Evolutionary conservation across 2,113 vertebrate genomes (phyloP), one percentile per base, ranked within the genome.

Genomic region (Globicephala melas): DNA sequence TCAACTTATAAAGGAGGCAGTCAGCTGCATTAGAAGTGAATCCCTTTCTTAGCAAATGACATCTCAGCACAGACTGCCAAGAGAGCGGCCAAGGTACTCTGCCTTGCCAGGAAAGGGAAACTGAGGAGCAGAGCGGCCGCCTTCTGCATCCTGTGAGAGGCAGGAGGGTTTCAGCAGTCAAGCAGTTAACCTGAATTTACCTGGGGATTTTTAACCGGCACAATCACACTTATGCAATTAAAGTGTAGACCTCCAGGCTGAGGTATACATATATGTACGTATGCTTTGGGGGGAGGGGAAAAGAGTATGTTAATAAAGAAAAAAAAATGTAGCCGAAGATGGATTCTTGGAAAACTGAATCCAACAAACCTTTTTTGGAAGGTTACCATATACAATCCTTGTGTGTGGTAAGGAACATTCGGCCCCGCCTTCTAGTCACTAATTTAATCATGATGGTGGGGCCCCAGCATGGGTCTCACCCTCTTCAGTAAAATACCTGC

Each of bases 1-100:
- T 79, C 91, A 81, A 68, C 88, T n/a, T 73, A 8, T 65, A 71
- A 95, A 94, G 60, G 94, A 96, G 92, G n/a, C 80, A 95, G 95
- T 18, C 55, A 50, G 53, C 28, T 65, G 86, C 94, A 93, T 96
- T 94, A 68, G 50, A 93, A 76, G 33, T 74, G 83, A 20, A 55
- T 94, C 80, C 47, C n/a, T 85, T 87, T 85, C 80, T 89, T 96
- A 91, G 85, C 94, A 84, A 71, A 95, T 25, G 87, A 60, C 70
- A 68, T 1, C 0, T 89, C 81, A 63, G 68, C 67, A 73, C 0
- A 31, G 88, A 70, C 71, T 95, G 79, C 92, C 21, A 89, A 44
- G 33, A 81, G 65, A n/a, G 26, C 18, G n/a, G 26, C 25, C 41
- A 31, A 63, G 92, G 94, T 55, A 41, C 38, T 1, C 60, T 44